Conservation (phyloP, 2,113 vertebrate species). For the Aegithalos caudatus region DNA sequence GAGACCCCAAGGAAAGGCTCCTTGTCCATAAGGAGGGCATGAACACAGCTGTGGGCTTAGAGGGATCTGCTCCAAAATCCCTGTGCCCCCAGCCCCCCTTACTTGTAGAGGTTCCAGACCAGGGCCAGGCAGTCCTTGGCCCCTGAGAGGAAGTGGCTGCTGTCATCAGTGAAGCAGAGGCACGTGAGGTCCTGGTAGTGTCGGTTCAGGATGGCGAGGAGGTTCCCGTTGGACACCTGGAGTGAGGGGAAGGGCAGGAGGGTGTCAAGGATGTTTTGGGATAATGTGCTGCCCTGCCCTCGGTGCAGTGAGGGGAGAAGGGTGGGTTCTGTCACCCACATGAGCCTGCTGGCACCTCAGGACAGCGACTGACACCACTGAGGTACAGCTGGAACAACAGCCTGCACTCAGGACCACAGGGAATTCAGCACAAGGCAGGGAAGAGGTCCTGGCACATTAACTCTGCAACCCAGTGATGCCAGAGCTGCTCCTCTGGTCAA, state of each 20-base stretch:
- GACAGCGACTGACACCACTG: not conserved
- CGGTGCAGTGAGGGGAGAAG: not conserved
- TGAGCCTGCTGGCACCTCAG: fast-evolving
- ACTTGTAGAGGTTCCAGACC: slow-evolving; percentile 92
- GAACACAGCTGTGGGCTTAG: not conserved
- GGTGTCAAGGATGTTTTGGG: fast-evolving
- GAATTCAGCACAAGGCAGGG: not conserved
- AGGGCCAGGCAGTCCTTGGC: slow-evolving; percentile 92
- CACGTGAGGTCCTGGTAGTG: slow-evolving; percentile 96
- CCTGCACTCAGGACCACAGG: fast-evolving
- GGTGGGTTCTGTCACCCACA: not conserved
- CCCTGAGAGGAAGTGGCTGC: slow-evolving; percentile 92
- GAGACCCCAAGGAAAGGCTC: not conserved
- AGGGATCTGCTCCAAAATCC: not conserved
- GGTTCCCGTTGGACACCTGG: slow-evolving; percentile 89
- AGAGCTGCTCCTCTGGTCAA: not conserved
- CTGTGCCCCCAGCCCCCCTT: not conserved
- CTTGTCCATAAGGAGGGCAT: too few species aligned
- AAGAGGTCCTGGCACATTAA: not conserved
- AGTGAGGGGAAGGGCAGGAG: not conserved
- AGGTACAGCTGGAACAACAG: not conserved
- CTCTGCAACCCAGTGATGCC: not conserved
- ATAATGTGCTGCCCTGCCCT: fast-evolving
- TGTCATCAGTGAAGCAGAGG: slow-evolving; percentile 88
- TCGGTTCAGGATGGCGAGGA: slow-evolving; percentile 85